phyloP scores from a whole-genome alignment of 1,140 invertebrate genomes.

The Cherax destructor region DNA sequence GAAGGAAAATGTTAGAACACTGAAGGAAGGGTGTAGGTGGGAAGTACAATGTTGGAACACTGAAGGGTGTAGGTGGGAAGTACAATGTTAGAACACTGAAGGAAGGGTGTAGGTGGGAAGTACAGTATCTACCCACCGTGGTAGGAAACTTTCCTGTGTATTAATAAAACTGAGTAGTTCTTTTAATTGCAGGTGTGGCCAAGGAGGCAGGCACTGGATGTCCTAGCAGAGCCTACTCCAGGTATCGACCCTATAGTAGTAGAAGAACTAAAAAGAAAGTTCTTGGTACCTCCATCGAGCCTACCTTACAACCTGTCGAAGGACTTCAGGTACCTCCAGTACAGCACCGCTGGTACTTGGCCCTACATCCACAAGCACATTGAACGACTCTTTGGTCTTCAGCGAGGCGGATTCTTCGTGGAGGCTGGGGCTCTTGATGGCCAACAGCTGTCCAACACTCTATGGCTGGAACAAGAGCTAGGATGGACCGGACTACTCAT shows the following conservation, averaged over 20 bases:
- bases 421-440: constrained; percentile 9
- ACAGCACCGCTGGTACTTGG: neutral
- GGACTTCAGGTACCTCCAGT: neutral
- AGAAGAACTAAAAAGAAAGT: neutral
- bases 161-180: no score
- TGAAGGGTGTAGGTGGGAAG: no score
- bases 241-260: neutral
- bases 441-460: constrained; percentile 15
- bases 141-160: no score
- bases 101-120: no score
- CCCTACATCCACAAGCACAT: neutral
- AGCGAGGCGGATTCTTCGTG: neutral
- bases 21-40: no score
- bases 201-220: no score
- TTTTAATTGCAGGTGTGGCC: no score
- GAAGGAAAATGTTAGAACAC: no score
- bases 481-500: neutral
- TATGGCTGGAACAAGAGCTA: constrained; percentile 5
- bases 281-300: neutral
- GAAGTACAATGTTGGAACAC: no score
- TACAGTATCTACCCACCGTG: no score
- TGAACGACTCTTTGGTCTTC: neutral
- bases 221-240: no score
- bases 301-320: constrained; percentile 25
- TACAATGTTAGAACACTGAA: no score